Base-by-base conservation (phyloP, 2,797 vertebrate species). In the Taenioides sp. region DNA sequence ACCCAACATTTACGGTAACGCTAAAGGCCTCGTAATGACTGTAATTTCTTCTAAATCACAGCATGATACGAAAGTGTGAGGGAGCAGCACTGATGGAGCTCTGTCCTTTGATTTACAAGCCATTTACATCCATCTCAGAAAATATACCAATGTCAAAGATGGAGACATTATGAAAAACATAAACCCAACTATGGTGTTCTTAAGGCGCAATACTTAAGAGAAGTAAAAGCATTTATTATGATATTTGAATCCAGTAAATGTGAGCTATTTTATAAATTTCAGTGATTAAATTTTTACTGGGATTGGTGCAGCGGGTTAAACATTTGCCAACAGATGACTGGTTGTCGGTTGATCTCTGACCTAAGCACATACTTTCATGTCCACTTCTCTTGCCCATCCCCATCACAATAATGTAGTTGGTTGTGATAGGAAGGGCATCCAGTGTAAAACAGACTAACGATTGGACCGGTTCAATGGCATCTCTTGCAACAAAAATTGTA, bases 21-120 rank as follows among this genome's bases (percentile, higher is more conserved):
- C 68, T 72, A 80, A 83, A 78, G 65, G 70, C 66, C 68, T 1
- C 40, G 80, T 59, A 85, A 74, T 74, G 74, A 66, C 78, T 57
- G 64, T 74, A 49, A 88, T 87, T 82, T 86, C 47, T 66, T 73
- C 55, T 37, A 75, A 84, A 84, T 75, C 64, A 61, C 72, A 23
- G 73, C 54, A 40, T 31, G 5, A 63, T 59, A 78, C 69, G 72
- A 78, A 61, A 27, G 58, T 65, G 61, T 65, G 63, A 73, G 81
- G 73, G 74, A 81, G 75, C 75, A 70, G 47, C 74, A 67, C 70
- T 40, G 69, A 14, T 54, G 79, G 27, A 23, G 74, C 61, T 47
- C 57, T 3, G 9, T 78, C 77, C 73, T 86, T 84, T 86, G 72
- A 84, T 79, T 83, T 70, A 34, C 58, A 5, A 31, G 40, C 64